Evolutionary conservation across 2,888 invertebrate species (phyloP).

Genomic region (Drosophila mulleri): DNA sequence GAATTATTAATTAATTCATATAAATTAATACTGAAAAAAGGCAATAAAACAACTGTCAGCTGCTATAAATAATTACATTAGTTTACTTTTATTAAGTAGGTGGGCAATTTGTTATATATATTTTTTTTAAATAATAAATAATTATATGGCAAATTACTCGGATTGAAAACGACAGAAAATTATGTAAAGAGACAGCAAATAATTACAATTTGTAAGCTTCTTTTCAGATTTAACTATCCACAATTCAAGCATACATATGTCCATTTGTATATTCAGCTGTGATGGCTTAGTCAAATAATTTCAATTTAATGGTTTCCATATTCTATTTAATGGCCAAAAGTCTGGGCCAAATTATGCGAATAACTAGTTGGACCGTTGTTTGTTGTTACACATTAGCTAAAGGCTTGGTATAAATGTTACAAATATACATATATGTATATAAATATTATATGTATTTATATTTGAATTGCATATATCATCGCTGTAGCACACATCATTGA

Average conservation of each 20-base stretch:
- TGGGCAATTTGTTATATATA: slow-evolving; percentile 1
- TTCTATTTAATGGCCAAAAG: background rate
- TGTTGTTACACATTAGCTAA: background rate
- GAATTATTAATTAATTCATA: slow-evolving; percentile 33
- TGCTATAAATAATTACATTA: slow-evolving; percentile 19
- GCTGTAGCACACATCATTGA: slow-evolving; percentile 2
- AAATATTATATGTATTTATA: background rate
- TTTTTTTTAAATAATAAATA: background rate
- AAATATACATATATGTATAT: background rate
- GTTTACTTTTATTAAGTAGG: slow-evolving; percentile 7
- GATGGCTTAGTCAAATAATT: slow-evolving; percentile 5
- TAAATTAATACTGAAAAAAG: slow-evolving; percentile 20
- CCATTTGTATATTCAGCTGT: background rate
- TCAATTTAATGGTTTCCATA: background rate
- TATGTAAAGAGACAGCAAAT: background rate
- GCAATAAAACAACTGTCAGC: slow-evolving; percentile 6
- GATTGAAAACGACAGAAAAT: background rate
- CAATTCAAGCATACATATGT: too few relatives aligned
- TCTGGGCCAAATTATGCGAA: background rate
- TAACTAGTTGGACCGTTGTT: background rate
- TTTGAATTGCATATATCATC: background rate
- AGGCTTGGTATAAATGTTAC: background rate
- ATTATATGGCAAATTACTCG: background rate
- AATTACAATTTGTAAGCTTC: background rate
- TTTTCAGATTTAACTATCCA: background rate